Evolutionary conservation across 1,140 invertebrate genomes (phyloP).

Genomic region (Polyergus mexicanus): DNA sequence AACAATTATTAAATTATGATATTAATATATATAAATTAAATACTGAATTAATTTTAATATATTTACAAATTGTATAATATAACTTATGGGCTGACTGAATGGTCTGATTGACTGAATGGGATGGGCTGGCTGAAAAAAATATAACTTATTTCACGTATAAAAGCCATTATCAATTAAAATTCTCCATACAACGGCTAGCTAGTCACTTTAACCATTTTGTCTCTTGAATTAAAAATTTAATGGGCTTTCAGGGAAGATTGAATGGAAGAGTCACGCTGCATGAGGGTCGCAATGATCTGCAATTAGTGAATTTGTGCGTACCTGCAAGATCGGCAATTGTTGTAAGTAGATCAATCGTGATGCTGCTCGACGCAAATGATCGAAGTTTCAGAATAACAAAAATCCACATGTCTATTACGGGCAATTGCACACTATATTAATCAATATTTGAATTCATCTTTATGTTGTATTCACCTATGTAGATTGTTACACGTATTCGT

Average conservation of each 20-base stretch:
- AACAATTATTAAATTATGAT: not conserved
- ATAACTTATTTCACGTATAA: not conserved
- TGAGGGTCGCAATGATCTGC: slow-evolving; percentile 81
- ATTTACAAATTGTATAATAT: not conserved
- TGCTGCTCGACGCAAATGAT: slow-evolving; percentile 10
- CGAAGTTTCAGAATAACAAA: slow-evolving; percentile 49
- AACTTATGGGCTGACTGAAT: too few relatives aligned
- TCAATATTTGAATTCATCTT: not conserved
- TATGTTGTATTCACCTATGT: slow-evolving; percentile 34
- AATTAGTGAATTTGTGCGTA: slow-evolving; percentile 83
- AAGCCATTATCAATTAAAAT: not conserved
- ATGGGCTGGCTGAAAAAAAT: too few relatives aligned
- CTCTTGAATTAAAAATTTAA: slow-evolving; percentile 74
- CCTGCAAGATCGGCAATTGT: slow-evolving; percentile 81
- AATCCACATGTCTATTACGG: not conserved
- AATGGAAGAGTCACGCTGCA: slow-evolving; percentile 79
- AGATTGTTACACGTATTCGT: not conserved
- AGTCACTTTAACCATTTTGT: not conserved
- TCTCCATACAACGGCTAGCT: not conserved
- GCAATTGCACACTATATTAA: slow-evolving; percentile 21
- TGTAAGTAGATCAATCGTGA: slow-evolving; percentile 80
- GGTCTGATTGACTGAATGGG: too few relatives aligned
- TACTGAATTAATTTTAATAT: slow-evolving; percentile 26
- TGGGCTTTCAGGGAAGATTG: slow-evolving; percentile 84
- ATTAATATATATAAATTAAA: not conserved